Percentiles rank a stretch among this genome's conserved stretches.
phyloP scores from a whole-genome alignment of 30 jellyfish, hydroid and myxozoan species.

The Pseudorhiza aurosa region DNA sequence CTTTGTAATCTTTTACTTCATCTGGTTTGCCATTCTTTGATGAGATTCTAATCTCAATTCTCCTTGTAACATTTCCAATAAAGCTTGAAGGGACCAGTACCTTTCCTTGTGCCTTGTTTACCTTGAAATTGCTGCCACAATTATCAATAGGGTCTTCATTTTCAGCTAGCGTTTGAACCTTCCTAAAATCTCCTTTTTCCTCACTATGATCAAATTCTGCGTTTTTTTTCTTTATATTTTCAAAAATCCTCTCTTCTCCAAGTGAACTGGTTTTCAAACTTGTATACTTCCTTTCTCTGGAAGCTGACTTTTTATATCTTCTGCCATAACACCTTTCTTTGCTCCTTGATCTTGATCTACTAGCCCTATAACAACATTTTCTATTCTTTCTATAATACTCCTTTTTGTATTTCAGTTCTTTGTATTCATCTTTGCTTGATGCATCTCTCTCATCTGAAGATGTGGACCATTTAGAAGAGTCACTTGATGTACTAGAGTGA shows the following conservation, averaged over 20 bases:
- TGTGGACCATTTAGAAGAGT: conserved; percentile 30
- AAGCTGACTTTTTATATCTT: not conserved
- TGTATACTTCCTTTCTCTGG: not conserved
- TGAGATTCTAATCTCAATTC: conserved; percentile 44
- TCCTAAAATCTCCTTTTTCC: not conserved
- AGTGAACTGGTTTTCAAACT: too few relatives aligned
- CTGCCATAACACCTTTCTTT: not conserved
- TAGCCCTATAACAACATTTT: not conserved
- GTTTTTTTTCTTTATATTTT: not conserved
- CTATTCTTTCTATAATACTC: not conserved
- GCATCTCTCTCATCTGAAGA: conserved; percentile 3
- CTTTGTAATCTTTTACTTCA: not conserved
- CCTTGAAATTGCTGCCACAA: not conserved
- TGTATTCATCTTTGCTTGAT: not conserved
- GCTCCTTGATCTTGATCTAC: not conserved
- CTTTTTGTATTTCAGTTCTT: not conserved
- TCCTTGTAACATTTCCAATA: not conserved
- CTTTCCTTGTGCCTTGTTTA: too few relatives aligned
- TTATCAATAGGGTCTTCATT: not conserved
- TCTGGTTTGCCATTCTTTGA: conserved; percentile 1
- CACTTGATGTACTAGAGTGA: not conserved
- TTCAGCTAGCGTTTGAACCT: not conserved
- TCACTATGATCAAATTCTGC: not conserved
- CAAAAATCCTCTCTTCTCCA: too few relatives aligned
- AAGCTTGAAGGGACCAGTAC: too few relatives aligned